Conservation (phyloP, 2,888 invertebrate genomes). For the Dugesia japonica region DNA sequence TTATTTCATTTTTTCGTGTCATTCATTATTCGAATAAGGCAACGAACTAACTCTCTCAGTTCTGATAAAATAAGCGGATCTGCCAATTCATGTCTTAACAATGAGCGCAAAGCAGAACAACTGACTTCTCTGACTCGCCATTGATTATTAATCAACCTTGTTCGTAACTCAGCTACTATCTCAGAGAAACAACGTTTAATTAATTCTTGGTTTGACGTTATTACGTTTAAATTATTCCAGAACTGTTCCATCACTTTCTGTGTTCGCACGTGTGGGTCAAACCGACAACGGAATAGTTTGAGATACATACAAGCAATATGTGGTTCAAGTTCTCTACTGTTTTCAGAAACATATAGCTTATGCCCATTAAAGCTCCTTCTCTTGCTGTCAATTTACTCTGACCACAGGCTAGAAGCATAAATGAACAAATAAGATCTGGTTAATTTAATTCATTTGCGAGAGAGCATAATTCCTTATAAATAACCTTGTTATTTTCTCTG, state of each 20-base stretch:
- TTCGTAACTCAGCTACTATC: background rate
- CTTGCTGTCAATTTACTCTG: slow-evolving; percentile 84
- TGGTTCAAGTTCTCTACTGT: slow-evolving; percentile 65
- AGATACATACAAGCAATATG: slow-evolving; percentile 71
- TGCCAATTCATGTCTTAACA: background rate
- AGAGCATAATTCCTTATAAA: slow-evolving; percentile 80
- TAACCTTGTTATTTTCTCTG: slow-evolving; percentile 60
- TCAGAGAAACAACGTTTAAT: background rate
- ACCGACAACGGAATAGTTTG: slow-evolving; percentile 68
- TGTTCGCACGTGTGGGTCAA: slow-evolving; percentile 62
- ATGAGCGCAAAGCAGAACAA: background rate
- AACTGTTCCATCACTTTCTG: slow-evolving; percentile 77
- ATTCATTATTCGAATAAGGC: background rate
- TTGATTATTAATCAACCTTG: background rate
- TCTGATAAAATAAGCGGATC: background rate
- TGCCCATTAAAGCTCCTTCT: slow-evolving; percentile 74
- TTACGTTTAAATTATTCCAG: slow-evolving; percentile 62
- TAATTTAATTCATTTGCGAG: slow-evolving; percentile 81
- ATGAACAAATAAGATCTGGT: slow-evolving; percentile 81
- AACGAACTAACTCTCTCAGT: background rate
- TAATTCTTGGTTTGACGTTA: background rate
- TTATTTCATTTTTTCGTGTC: too few species aligned
- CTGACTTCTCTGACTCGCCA: background rate
- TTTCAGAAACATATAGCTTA: slow-evolving; percentile 68
- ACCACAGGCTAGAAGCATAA: slow-evolving; percentile 83